Base-by-base conservation (phyloP, 2,797 vertebrate species). In the Fringilla coelebs region DNA sequence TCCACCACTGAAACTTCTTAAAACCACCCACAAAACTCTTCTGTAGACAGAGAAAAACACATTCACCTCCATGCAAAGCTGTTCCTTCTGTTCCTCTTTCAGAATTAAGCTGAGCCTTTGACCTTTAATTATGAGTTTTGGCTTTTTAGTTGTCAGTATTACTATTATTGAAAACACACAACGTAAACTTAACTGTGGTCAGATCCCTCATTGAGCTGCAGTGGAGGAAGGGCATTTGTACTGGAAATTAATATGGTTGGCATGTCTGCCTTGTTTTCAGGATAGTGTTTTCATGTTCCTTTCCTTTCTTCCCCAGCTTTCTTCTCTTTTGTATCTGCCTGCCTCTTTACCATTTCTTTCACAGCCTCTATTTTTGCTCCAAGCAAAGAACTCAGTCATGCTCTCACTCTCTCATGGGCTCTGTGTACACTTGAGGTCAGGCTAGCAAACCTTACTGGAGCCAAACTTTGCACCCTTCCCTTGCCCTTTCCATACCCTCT, bases 221-320 rank as follows among this genome's bases (percentile, higher is more conserved):
- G 17, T 13, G 19, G 57, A 65, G 49, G 65, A 86, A 87, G 21
- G n/a, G 46, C 54, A 54, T 90, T 93, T 94, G 25, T 62, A 48
- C 63, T 85, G 51, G 71, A 76, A 91, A 93, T 95, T 96, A 94
- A 73, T 58, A 94, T 89, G 85, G 57, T 43, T 90, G 14, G 72
- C 77, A 45, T 94, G 89, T 85, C 88, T 87, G 83, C 74, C 78
- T 93, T 77, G 41, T 87, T 94, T 88, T 73, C 38, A 90, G 91
- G 11, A 45, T 63, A 91, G 80, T 79, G 85, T 95, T 97, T 96
- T 94, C 83, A 87, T 90, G 71, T 80, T 85, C 88, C 60, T 82
- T 96, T 86, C 88, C 76, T 90, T 96, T 94, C 57, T 94, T 93
- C 80, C 58, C 22, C 40, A 38, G 83, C 77, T 94, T 96, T 91